These are phyloP conservation scores for Eremobia ochroleuca DNA, from an alignment of 2,888 invertebrate genomes.

Conservation along the genomic window DNA sequence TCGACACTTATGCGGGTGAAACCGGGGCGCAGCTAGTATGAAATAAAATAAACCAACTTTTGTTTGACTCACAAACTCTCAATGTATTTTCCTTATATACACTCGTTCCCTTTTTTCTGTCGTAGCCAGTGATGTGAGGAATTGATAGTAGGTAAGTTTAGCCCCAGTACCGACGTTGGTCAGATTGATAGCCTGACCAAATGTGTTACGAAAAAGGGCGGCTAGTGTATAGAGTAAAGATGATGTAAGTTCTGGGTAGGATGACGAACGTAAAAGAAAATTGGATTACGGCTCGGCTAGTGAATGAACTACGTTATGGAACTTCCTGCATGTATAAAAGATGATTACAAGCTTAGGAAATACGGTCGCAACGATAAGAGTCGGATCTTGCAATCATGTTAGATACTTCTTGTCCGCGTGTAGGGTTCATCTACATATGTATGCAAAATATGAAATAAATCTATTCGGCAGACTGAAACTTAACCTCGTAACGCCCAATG, in stretches of 20 bases:
- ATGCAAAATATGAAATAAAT: too few species aligned
- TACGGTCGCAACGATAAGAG: not conserved
- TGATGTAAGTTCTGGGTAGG: not conserved
- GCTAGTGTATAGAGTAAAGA: not conserved
- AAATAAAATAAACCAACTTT: not conserved
- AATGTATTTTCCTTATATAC: too few species aligned
- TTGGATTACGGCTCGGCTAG: constrained; percentile 8
- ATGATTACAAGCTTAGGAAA: not conserved
- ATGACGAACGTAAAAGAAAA: constrained; percentile 33
- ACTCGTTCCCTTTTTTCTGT: too few species aligned
- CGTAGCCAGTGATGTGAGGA: not conserved
- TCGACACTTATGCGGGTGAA: too few species aligned
- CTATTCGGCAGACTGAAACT: too few species aligned
- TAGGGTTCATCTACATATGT: too few species aligned
- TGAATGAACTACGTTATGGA: not conserved
- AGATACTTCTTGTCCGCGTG: too few species aligned
- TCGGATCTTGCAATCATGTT: too few species aligned
- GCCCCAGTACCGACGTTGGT: not conserved
- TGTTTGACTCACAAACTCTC: too few species aligned
- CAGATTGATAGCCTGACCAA: constrained; percentile 19
- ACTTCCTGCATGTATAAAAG: not conserved
- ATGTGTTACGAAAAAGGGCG: constrained; percentile 9
- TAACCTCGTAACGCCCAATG: too few species aligned
- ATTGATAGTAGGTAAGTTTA: not conserved
- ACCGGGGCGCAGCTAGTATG: too few species aligned